Base-by-base conservation (phyloP, 92 coral and sea anemone genomes). In the Umimayanthus chanpuru region DNA sequence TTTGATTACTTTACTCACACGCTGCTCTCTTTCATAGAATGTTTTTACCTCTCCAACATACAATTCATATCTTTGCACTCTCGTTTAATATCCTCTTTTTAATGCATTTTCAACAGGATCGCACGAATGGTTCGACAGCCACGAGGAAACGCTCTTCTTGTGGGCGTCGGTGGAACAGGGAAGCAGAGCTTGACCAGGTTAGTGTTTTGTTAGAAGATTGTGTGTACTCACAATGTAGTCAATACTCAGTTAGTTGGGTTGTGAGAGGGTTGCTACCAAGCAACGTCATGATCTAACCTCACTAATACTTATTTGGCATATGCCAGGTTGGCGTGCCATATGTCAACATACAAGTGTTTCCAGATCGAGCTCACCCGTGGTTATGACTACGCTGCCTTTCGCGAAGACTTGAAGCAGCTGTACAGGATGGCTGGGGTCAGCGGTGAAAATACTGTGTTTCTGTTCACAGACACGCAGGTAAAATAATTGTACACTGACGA, bases 41-140 rank as follows among this genome's bases (percentile, higher is more conserved):
- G n/a, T 12, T 11, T 53, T 11, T 1, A 53, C 58, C 58, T 11
- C n/a, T n/a, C n/a, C n/a, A n/a, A 53, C 2, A 11, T 1, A 53
- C 2, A 53, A 11, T 11, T 53, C 12, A 50, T 9, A 50, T 9
- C 18, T 53, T 11, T 2, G 58, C 58, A 9, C 58, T 16, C 9
- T 1, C 16, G 58, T 11, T 7, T 53, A 11, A 53, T 9, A 14
- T 53, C 18, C 18, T 12, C 58, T 53, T 11, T 53, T 11, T 53
- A 61, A 61, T 21, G 6, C 26, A 61, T 61, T 21, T 61, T 61
- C 68, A 23, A 61, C 68, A 61, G 99, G 90, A 97, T 97, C 81
- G 98, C 99, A 87, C 96, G 99, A 74, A 97, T 97, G 99, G 99
- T 97, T 82, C 99, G 99, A 43, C 99, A 97, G 75, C 99, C 99